Percentiles rank a stretch among this genome's conserved stretches.
Evolutionary conservation across 2,113 vertebrate species (phyloP).

Genomic region (Epinephelus fuscoguttatus): DNA sequence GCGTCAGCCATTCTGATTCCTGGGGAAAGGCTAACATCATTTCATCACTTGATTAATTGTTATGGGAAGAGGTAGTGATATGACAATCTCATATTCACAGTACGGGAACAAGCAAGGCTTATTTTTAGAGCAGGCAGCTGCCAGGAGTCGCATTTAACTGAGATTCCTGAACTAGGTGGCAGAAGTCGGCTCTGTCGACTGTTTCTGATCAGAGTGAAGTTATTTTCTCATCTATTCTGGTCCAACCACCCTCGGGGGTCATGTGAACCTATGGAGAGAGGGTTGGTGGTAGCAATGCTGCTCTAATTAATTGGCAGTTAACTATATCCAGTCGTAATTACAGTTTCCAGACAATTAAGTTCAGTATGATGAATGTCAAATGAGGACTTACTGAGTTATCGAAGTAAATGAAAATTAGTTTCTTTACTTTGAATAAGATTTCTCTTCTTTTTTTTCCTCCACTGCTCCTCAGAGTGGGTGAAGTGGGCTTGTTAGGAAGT

Average conservation of each 20-base stretch:
- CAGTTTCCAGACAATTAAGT: constrained; percentile 46
- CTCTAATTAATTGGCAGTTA: constrained; percentile 61
- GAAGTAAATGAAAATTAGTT: constrained; percentile 9
- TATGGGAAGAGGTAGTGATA: constrained; percentile 79
- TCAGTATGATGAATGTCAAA: constrained; percentile 42
- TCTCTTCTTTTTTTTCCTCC: background rate
- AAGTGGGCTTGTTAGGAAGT: background rate
- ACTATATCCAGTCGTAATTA: constrained; percentile 47
- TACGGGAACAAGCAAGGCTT: constrained; percentile 66
- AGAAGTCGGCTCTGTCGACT: constrained; percentile 23
- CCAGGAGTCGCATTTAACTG: constrained; percentile 62
- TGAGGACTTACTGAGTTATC: constrained; percentile 14
- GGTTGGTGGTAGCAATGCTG: background rate
- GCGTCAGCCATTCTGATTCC: constrained; percentile 66
- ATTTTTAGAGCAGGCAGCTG: constrained; percentile 80
- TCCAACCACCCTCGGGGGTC: constrained; percentile 21
- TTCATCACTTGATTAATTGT: constrained; percentile 83
- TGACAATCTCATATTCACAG: constrained; percentile 80
- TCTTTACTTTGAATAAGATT: background rate
- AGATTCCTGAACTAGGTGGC: constrained; percentile 50
- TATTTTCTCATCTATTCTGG: constrained; percentile 26
- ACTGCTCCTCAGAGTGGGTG: background rate
- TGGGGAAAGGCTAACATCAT: constrained; percentile 71
- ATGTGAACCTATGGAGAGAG: background rate
- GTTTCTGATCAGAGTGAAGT: constrained; percentile 50